Conservation (phyloP, 2,797 vertebrate genomes). For the Rhinichthys osculus region DNA sequence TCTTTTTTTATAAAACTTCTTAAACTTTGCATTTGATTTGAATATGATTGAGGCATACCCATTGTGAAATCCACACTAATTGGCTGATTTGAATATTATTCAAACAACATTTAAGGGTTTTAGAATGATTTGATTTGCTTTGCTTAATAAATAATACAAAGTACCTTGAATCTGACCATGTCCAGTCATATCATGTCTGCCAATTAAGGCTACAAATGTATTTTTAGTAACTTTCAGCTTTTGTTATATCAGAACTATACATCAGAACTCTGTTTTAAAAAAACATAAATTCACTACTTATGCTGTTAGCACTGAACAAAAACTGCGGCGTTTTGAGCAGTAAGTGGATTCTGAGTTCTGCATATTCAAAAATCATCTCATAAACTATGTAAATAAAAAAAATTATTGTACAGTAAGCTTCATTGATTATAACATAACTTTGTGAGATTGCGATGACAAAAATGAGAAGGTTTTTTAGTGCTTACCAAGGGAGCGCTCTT, state of each 20-base stretch:
- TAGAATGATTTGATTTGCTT: background rate
- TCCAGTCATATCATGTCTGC: background rate
- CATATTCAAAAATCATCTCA: background rate
- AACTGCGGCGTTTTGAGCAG: background rate
- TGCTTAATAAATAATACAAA: conserved; percentile 16
- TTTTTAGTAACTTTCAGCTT: background rate
- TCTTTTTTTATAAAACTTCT: background rate
- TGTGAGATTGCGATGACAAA: too few relatives aligned
- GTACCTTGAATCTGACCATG: background rate
- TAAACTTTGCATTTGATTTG: background rate
- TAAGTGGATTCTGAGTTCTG: background rate
- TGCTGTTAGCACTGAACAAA: background rate
- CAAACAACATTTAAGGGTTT: background rate
- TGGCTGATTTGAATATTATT: background rate
- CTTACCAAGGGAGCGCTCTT: too few relatives aligned
- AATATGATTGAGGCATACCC: background rate
- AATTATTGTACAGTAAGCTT: too few relatives aligned
- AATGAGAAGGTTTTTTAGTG: too few relatives aligned
- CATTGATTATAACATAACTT: too few relatives aligned
- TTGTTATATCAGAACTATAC: background rate
- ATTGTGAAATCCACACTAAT: background rate
- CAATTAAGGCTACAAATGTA: background rate
- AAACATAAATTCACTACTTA: background rate
- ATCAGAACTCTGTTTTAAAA: background rate
- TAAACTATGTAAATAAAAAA: too few relatives aligned